Evolutionary conservation across 2,113 vertebrate species (phyloP).

Genomic region (Halcyon malimbica): DNA sequence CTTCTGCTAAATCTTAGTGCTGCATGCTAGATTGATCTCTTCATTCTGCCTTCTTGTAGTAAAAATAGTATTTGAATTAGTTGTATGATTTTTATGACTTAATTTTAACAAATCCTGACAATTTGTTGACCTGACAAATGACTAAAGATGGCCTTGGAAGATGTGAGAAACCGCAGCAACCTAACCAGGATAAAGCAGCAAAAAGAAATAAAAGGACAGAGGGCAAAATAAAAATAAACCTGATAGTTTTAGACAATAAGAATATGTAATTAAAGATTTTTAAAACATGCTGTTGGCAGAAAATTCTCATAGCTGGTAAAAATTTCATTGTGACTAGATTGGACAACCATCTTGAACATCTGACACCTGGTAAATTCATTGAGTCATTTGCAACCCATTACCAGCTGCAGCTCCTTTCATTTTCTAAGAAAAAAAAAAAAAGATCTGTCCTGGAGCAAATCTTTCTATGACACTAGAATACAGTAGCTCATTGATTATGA

Average conservation of each 20-base stretch:
- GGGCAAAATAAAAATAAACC: not conserved
- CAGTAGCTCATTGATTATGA: not conserved
- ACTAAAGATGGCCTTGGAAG: not conserved
- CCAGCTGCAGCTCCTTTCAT: not conserved
- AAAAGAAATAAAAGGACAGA: not conserved
- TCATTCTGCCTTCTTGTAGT: not conserved
- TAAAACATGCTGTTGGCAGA: not conserved
- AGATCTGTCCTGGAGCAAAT: not conserved
- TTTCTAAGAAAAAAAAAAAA: conserved; percentile 2
- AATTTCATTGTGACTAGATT: not conserved
- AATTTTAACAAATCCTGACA: not conserved
- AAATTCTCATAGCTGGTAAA: not conserved
- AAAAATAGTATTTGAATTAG: not conserved
- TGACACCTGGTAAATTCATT: not conserved
- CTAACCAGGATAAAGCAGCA: not conserved
- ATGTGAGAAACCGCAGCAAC: not conserved
- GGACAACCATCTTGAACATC: not conserved
- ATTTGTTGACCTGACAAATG: not conserved
- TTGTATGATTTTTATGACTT: not conserved
- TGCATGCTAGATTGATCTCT: not conserved
- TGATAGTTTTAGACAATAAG: not conserved
- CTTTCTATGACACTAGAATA: not conserved
- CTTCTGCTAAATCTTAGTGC: not conserved
- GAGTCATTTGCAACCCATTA: not conserved
- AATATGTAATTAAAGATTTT: not conserved